phyloP scores from a whole-genome alignment of 2,113 vertebrate species.

The pig (Sus scrofa) region DNA sequence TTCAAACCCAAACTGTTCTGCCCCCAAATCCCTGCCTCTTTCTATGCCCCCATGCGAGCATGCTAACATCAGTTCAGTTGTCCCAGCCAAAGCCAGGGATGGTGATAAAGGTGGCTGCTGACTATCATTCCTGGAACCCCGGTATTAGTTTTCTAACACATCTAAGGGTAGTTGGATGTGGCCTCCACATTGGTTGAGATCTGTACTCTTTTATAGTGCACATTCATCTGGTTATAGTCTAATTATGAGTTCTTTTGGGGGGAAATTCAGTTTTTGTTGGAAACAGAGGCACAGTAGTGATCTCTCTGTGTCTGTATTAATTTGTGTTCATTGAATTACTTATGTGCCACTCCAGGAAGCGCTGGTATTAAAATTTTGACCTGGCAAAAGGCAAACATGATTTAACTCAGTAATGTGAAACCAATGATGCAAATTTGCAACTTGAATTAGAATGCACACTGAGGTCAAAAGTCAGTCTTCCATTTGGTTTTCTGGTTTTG shows the following conservation, averaged over 20 bases:
- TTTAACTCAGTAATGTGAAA: constrained; percentile 55
- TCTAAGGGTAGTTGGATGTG: background rate
- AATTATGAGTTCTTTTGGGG: background rate
- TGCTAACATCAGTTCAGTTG: background rate
- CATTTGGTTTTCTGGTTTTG: background rate
- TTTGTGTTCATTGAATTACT: constrained; percentile 51
- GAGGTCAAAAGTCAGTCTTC: background rate
- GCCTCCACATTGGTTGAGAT: background rate
- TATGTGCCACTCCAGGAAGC: background rate
- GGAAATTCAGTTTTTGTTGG: constrained; percentile 38
- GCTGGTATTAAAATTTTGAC: constrained; percentile 38
- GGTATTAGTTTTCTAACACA: background rate
- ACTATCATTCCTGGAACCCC: background rate
- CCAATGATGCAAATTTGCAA: constrained; percentile 17
- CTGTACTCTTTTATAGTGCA: background rate
- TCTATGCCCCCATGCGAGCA: background rate
- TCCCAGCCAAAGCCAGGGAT: background rate
- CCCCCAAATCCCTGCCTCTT: background rate
- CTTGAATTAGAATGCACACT: constrained; percentile 37
- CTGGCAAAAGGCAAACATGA: constrained; percentile 46
- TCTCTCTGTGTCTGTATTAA: constrained; percentile 9
- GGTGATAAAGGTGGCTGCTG: background rate
- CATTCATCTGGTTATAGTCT: background rate
- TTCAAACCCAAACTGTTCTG: background rate
- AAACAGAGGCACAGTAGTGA: background rate